Conservation (phyloP, 64 coral and sea anemone genomes). For the Trachythela sp. region DNA sequence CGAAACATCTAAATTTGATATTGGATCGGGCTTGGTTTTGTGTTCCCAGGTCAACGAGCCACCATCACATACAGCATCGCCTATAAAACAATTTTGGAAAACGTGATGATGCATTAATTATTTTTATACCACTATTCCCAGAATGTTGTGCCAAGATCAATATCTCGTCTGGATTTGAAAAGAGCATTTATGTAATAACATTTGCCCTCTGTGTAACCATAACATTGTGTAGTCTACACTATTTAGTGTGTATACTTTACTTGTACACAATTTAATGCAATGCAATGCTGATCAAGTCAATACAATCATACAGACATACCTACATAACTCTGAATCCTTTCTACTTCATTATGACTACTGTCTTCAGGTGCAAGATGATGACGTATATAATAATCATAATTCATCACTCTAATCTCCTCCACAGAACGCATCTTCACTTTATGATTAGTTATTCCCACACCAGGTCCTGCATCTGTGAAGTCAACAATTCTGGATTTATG, state of each 20-base stretch:
- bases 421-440: conserved; percentile 34
- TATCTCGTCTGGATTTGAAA: no score
- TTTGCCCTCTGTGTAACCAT: no score
- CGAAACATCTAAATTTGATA: no score
- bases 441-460: conserved; percentile 37
- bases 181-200: no score
- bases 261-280: background rate
- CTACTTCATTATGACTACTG: conserved; percentile 46
- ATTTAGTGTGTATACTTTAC: conserved; percentile 12
- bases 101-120: no score
- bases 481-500: conserved; percentile 20
- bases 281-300: background rate
- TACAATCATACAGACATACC: conserved; percentile 29
- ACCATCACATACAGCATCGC: no score
- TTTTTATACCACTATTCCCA: no score
- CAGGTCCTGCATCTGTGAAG: conserved; percentile 40
- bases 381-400: conserved; percentile 41
- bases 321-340: conserved; percentile 45
- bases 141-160: no score
- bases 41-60: no score
- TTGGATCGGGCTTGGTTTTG: no score
- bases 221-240: background rate
- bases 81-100: no score
- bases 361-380: conserved; percentile 45
- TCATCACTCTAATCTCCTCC: conserved; percentile 19